A percentile compares a stretch with the other conserved stretches of the same genome.
phyloP scores from a whole-genome alignment of 2,888 invertebrate species.

The Globia sparganii region DNA sequence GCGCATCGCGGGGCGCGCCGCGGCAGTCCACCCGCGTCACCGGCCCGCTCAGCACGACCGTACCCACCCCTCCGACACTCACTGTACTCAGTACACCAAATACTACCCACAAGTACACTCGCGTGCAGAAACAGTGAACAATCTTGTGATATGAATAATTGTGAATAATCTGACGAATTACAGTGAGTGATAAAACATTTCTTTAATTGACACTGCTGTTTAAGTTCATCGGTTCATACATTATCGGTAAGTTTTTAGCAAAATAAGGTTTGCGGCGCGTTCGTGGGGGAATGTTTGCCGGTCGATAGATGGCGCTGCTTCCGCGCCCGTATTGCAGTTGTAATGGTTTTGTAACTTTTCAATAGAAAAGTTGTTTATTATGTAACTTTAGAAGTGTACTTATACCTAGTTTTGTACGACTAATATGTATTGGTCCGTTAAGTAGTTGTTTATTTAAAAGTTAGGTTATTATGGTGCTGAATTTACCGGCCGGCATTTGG shows the following conservation, averaged over 20 bases:
- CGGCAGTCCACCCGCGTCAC: slow-evolving; percentile 80
- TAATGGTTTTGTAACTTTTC: slow-evolving; percentile 77
- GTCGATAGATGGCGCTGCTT: slow-evolving; percentile 82
- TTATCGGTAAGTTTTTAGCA: slow-evolving; percentile 66
- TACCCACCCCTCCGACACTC: slow-evolving; percentile 45
- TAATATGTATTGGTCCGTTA: background rate
- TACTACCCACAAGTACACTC: slow-evolving; percentile 61
- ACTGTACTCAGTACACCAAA: slow-evolving; percentile 59
- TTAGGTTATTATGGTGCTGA: slow-evolving; percentile 4
- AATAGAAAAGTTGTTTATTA: slow-evolving; percentile 70
- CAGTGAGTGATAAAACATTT: slow-evolving; percentile 59
- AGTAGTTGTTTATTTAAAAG: background rate
- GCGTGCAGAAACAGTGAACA: slow-evolving; percentile 58
- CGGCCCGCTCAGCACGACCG: slow-evolving; percentile 72
- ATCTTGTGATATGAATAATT: slow-evolving; percentile 50
- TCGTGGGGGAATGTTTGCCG: slow-evolving; percentile 59
- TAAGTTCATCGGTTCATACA: slow-evolving; percentile 47
- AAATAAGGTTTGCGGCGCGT: slow-evolving; percentile 59
- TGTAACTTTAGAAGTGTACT: slow-evolving; percentile 65
- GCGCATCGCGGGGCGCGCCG: slow-evolving; percentile 73
- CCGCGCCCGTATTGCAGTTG: slow-evolving; percentile 85
- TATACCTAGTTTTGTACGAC: background rate
- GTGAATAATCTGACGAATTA: slow-evolving; percentile 42
- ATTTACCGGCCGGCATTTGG: slow-evolving; percentile 30
- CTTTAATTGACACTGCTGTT: slow-evolving; percentile 22